Evolutionary conservation across 2,888 invertebrate species (phyloP).

Genomic region (Lepas anatifera): DNA sequence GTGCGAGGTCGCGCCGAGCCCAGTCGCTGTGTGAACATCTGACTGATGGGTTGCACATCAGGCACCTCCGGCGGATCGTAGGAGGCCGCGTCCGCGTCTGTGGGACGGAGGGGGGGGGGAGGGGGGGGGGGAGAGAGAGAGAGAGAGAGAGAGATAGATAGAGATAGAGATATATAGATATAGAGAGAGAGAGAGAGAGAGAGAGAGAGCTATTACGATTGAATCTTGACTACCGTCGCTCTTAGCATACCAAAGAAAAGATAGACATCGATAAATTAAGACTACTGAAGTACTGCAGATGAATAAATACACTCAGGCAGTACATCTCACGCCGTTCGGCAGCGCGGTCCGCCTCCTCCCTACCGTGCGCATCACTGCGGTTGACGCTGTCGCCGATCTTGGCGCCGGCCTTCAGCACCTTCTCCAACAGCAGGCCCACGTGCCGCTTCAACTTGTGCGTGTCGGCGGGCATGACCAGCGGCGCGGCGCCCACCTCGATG

Average conservation of each 20-base stretch:
- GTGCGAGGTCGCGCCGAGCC: background rate
- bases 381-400: conserved; percentile 9
- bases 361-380: background rate
- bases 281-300: too few species aligned
- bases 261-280: too few species aligned
- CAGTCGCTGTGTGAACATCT: conserved; percentile 3
- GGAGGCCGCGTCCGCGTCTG: background rate
- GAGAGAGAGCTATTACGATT: too few species aligned
- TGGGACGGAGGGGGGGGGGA: background rate
- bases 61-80: background rate
- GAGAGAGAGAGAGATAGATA: too few species aligned
- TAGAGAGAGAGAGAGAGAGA: too few species aligned
- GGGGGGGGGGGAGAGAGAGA: too few species aligned
- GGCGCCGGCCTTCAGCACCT: conserved; percentile 22
- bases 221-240: too few species aligned
- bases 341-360: too few species aligned
- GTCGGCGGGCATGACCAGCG: conserved; percentile 21
- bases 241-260: too few species aligned
- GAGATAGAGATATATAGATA: too few species aligned
- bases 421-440: conserved; percentile 21
- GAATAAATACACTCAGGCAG: too few species aligned
- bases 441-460: conserved; percentile 24
- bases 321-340: too few species aligned
- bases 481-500: conserved; percentile 16
- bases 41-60: background rate